Percentiles rank a stretch among this genome's conserved stretches.
Evolutionary conservation across 2,888 invertebrate genomes (phyloP).

Genomic region (Drosophila percnosoma): DNA sequence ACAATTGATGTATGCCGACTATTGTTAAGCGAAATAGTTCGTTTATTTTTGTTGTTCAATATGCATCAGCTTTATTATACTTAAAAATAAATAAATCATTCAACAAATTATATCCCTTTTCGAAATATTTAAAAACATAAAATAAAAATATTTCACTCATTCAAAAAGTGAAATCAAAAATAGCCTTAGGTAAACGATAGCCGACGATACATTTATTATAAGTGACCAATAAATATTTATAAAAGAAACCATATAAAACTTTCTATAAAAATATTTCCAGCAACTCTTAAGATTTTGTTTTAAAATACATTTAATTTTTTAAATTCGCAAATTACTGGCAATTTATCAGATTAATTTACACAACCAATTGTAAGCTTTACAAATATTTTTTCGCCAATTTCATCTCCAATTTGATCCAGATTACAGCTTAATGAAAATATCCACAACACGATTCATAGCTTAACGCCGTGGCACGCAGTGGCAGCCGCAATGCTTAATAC

Average conservation of each 20-base stretch:
- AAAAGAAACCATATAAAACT: neutral
- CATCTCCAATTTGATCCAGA: slow-evolving; percentile 15
- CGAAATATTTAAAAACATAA: neutral
- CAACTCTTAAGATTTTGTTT: neutral
- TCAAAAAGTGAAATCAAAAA: neutral
- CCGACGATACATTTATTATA: too few species aligned
- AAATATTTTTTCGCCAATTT: neutral
- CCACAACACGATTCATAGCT: slow-evolving; percentile 25
- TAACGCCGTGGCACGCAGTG: slow-evolving; percentile 5
- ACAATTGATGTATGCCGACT: neutral
- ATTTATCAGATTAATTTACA: neutral
- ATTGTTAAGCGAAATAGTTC: neutral
- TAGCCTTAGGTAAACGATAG: neutral
- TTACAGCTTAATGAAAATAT: slow-evolving; percentile 25
- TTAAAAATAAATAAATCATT: neutral
- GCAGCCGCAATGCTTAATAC: slow-evolving; percentile 14
- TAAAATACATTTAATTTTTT: neutral
- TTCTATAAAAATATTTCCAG: neutral
- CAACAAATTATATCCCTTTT: neutral
- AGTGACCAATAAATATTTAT: neutral
- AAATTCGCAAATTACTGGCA: neutral
- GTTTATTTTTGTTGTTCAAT: neutral
- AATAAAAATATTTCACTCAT: neutral
- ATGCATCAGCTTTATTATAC: neutral
- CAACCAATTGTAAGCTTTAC: neutral